These are phyloP conservation scores for Poeciliopsis presidionis DNA, from an alignment of 2,797 vertebrate genomes.

Conservation along the genomic window DNA sequence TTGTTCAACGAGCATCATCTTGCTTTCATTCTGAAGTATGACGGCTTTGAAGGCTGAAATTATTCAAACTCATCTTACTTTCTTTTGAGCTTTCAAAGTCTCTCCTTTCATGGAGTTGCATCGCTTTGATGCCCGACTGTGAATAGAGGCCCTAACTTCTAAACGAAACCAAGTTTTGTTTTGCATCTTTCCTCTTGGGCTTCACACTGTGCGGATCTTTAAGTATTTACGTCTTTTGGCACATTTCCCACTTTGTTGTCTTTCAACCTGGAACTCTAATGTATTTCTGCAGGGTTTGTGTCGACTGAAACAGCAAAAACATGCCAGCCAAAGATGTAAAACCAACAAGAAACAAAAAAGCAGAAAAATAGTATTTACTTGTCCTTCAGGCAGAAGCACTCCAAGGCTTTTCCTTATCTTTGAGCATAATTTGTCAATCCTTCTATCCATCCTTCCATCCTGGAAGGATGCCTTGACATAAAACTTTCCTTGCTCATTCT, in stretches of 20 bases:
- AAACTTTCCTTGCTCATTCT: not conserved
- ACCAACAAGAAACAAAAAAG: not conserved
- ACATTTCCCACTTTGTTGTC: not conserved
- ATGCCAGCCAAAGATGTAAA: not conserved
- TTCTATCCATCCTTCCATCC: not conserved
- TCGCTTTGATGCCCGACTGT: constrained; percentile 18
- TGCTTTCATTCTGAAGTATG: constrained; percentile 16
- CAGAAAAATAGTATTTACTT: not conserved
- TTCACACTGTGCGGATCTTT: not conserved
- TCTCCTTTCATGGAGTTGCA: constrained; percentile 12
- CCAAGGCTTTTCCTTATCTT: not conserved
- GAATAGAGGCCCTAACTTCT: not conserved
- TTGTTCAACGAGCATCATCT: constrained; percentile 15
- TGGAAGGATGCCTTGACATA: not conserved
- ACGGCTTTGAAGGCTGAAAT: constrained; percentile 20
- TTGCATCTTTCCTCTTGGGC: constrained; percentile 3
- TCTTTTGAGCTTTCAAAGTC: constrained; percentile 10
- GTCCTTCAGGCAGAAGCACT: not conserved
- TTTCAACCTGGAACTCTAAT: not conserved
- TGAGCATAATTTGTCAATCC: not conserved
- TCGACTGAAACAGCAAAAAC: constrained; percentile 1
- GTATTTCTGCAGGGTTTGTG: not conserved
- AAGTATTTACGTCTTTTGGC: not conserved
- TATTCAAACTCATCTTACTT: constrained; percentile 9
- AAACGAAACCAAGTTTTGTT: not conserved